Evolutionary conservation across 2,797 vertebrate species (phyloP), one percentile per base, ranked within the genome.

Genomic region (Limnodromus scolopaceus): DNA sequence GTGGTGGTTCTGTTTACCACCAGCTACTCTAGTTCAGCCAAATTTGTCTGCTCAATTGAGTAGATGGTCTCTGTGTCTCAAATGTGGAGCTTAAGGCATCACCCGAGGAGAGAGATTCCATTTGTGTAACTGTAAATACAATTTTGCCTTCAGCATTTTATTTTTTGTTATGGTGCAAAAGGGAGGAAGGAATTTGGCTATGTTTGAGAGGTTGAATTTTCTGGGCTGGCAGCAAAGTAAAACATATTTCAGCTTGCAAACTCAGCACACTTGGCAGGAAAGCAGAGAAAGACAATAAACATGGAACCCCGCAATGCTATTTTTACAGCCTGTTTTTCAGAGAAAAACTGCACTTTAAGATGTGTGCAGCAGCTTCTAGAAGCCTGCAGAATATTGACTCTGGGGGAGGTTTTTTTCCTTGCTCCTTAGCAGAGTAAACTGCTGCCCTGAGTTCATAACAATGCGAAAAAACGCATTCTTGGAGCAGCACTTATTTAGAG

Each of bases 231-330:
- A 90, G 72, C 24, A 27, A 86, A 93, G 32, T 86, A 84, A 87
- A 94, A 89, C 76, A 77, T 93, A 93, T 87, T 95, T 97, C 79
- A 92, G 82, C 91, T 85, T 96, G 91, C 89, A 95, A 95, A 95
- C 30, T 80, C 86, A 96, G 77, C 61, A 36, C 16, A 1, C 34
- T 93, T 96, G 94, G 89, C 84, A 81, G 65, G 76, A 61, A 89
- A 85, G 82, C 48, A 71, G 57, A 85, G 76, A 85, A 83, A 89
- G 81, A 94, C 91, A 93, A 89, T 91, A 96, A 94, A 93, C 79
- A 48, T 65, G 79, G 92, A 93, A 89, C 84, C 71, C 61, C 0
- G 0, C 87, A 88, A 61, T 63, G 72, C 76, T 93, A 32, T 88
- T 94, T 96, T 96, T 87, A 89, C 70, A 66, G 60, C 36, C 48